Conservation (phyloP, 1,140 invertebrate genomes). For the Stenopsyche tienmushanensis region DNA sequence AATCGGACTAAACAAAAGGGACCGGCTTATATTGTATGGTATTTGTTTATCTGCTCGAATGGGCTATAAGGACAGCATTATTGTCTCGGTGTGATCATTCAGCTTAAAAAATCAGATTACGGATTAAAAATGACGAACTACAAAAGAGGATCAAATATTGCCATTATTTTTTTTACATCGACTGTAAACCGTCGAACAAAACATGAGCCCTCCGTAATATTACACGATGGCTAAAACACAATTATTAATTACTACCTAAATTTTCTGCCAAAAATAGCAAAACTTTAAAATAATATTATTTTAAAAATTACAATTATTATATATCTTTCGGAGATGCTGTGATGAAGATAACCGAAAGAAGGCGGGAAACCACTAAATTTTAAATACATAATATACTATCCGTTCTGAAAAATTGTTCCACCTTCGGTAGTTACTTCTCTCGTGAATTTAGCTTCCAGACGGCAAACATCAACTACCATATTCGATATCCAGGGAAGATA, state of each 20-base stretch:
- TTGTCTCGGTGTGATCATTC: slow-evolving; percentile 12
- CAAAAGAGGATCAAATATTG: not conserved
- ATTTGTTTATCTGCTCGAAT: slow-evolving; percentile 38
- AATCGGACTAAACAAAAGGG: slow-evolving; percentile 28
- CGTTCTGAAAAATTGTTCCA: no score
- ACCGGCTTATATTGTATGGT: slow-evolving; percentile 29
- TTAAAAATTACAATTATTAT: not conserved
- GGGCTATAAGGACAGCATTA: slow-evolving; percentile 29
- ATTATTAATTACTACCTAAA: not conserved
- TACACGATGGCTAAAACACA: not conserved
- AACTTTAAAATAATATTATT: not conserved
- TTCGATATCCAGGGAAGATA: no score
- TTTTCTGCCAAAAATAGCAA: not conserved
- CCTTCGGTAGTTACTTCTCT: no score
- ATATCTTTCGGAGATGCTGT: no score
- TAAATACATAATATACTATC: no score
- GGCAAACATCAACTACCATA: no score
- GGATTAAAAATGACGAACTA: not conserved
- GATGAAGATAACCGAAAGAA: no score
- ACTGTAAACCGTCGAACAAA: not conserved
- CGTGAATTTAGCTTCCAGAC: no score
- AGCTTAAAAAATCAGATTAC: not conserved
- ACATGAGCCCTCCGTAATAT: not conserved
- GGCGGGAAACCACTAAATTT: no score
- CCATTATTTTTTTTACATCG: not conserved